Conservation (phyloP, 2,797 vertebrate species). For the Sebastolobus altivelis region DNA sequence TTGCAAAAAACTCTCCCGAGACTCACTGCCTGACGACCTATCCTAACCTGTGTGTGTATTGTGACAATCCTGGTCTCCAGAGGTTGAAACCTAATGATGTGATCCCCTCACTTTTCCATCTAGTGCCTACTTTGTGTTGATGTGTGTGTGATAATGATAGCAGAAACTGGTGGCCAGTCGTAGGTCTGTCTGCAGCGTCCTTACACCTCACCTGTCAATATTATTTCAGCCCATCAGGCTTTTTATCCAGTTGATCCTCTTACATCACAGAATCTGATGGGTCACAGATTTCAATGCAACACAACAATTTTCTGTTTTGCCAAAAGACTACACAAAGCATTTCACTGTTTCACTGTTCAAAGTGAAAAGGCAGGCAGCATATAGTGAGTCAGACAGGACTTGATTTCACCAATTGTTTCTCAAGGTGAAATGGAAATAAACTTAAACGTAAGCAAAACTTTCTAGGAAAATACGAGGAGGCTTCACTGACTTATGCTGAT, state of each 20-base stretch:
- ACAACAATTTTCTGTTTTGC: too few relatives aligned
- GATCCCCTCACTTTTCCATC: too few relatives aligned
- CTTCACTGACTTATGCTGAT: neutral
- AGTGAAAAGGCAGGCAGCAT: neutral
- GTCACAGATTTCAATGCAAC: neutral
- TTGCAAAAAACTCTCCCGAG: too few relatives aligned
- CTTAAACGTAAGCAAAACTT: neutral
- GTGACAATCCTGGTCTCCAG: neutral
- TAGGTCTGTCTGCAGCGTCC: neutral
- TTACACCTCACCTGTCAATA: neutral
- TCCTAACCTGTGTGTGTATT: too few relatives aligned
- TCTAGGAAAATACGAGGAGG: neutral
- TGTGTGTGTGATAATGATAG: neutral
- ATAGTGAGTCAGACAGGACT: neutral
- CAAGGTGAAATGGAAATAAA: slow-evolving; percentile 24
- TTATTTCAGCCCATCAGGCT: neutral
- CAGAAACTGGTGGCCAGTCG: neutral
- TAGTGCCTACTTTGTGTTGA: too few relatives aligned
- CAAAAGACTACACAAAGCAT: neutral
- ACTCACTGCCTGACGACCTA: too few relatives aligned
- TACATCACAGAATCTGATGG: neutral
- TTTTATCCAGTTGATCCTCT: neutral
- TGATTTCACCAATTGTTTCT: neutral
- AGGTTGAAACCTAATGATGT: neutral
- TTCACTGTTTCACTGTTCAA: neutral